Evolutionary conservation across 2,797 vertebrate genomes (phyloP).

Genomic region (Thripadectes ignobilis): DNA sequence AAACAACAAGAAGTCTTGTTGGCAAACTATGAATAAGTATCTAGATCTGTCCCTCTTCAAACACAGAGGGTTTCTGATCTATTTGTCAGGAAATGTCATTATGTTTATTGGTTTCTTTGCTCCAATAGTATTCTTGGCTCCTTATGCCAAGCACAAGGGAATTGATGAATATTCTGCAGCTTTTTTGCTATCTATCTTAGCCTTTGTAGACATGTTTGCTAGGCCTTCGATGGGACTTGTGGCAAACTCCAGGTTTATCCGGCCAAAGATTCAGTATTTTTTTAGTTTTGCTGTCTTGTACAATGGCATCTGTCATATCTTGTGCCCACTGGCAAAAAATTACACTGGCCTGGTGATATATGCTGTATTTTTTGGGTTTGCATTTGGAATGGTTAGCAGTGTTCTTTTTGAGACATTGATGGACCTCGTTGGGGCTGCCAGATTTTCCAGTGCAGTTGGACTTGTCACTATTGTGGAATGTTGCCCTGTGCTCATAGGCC

Average conservation of each 20-base stretch:
- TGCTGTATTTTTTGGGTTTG: conserved; percentile 92
- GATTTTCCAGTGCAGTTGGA: conserved; percentile 96
- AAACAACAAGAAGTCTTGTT: conserved; percentile 69
- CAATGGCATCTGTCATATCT: conserved; percentile 90
- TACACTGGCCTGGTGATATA: conserved; percentile 91
- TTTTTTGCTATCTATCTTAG: conserved; percentile 92
- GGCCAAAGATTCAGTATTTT: conserved; percentile 95
- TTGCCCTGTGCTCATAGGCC: conserved; percentile 92
- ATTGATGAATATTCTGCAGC: conserved; percentile 94
- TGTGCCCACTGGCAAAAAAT: conserved; percentile 85
- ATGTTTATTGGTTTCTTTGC: conserved; percentile 97
- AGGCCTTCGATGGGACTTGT: conserved; percentile 90
- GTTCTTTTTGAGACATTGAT: conserved; percentile 95
- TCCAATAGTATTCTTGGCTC: conserved; percentile 92
- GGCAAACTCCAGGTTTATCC: conserved; percentile 88
- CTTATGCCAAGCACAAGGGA: conserved; percentile 92
- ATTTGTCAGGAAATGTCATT: conserved; percentile 93
- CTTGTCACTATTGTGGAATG: conserved; percentile 94
- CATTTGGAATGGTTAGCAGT: conserved; percentile 96
- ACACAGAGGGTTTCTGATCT: conserved; percentile 95
- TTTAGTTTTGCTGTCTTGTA: conserved; percentile 92
- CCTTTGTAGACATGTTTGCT: conserved; percentile 96
- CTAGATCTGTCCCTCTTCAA: conserved; percentile 93
- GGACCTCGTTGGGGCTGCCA: conserved; percentile 91
- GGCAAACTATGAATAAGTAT: conserved; percentile 83